These are phyloP conservation scores for Trichoplusia ni DNA, from an alignment of 1,140 invertebrate species.

Conservation along the genomic window DNA sequence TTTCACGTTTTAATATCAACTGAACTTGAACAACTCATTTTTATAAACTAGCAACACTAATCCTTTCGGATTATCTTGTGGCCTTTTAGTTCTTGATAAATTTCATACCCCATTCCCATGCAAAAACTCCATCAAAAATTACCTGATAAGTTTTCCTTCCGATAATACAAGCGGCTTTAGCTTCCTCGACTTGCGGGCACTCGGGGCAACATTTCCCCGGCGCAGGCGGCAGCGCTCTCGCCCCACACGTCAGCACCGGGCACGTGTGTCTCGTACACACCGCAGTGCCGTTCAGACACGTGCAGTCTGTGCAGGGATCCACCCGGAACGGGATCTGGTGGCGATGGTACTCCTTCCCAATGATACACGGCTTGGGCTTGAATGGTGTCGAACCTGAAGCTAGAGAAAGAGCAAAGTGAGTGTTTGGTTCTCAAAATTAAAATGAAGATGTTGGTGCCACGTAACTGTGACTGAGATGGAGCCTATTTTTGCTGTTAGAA, in stretches of 20 bases:
- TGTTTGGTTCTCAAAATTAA: background rate
- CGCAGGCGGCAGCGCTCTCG: constrained; percentile 84
- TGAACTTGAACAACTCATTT: too few species aligned
- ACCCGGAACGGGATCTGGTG: constrained; percentile 83
- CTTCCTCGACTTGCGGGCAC: constrained; percentile 85
- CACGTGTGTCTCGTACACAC: constrained; percentile 90
- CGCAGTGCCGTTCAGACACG: constrained; percentile 89
- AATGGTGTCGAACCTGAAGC: constrained; percentile 79
- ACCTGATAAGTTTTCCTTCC: constrained; percentile 86
- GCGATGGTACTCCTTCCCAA: constrained; percentile 85
- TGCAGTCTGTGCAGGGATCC: constrained; percentile 92
- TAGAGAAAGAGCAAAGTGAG: constrained; percentile 29
- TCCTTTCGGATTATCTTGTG: too few species aligned
- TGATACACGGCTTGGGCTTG: constrained; percentile 85
- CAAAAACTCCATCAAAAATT: too few species aligned
- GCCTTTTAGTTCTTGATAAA: too few species aligned
- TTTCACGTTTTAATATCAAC: too few species aligned
- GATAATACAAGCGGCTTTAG: constrained; percentile 84
- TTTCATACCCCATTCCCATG: too few species aligned
- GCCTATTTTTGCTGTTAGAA: too few species aligned
- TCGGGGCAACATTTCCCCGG: constrained; percentile 90
- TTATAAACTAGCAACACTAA: too few species aligned
- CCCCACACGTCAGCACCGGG: constrained; percentile 90
- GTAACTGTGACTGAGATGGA: too few species aligned
- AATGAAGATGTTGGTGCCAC: background rate